phyloP scores from a whole-genome alignment of 2,888 invertebrate species.

The Nezara viridula region DNA sequence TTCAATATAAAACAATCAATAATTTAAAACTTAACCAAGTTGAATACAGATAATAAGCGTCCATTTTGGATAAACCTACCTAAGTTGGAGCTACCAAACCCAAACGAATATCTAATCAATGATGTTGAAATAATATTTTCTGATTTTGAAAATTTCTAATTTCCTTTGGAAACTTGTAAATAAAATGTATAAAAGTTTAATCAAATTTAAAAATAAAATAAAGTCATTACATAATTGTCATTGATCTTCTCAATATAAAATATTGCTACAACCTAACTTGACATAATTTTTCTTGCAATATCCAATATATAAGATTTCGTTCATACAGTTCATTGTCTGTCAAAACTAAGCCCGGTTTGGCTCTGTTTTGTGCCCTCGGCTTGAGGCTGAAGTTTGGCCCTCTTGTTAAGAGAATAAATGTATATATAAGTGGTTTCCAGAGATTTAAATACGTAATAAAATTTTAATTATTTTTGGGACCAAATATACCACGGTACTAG shows the following conservation, averaged over 20 bases:
- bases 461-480: no score
- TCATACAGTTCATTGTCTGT: no score
- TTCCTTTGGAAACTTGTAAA: background rate
- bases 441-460: no score
- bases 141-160: background rate
- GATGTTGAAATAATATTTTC: constrained; percentile 25
- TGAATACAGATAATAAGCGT: constrained; percentile 55
- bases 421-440: no score
- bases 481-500: no score
- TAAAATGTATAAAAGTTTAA: background rate
- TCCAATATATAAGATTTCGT: no score
- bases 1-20: constrained; percentile 19
- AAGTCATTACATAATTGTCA: background rate
- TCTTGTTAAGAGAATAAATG: no score
- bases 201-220: background rate
- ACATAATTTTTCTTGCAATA: no score
- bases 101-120: constrained; percentile 59
- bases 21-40: constrained; percentile 53
- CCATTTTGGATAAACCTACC: constrained; percentile 57
- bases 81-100: constrained; percentile 30
- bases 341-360: no score
- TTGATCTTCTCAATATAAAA: background rate
- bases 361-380: no score
- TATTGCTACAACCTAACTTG: background rate
- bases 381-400: no score